A percentile compares a stretch with the other conserved stretches of the same genome.
phyloP scores from a whole-genome alignment of 2,888 invertebrate species.

The Argyresthia albistria region DNA sequence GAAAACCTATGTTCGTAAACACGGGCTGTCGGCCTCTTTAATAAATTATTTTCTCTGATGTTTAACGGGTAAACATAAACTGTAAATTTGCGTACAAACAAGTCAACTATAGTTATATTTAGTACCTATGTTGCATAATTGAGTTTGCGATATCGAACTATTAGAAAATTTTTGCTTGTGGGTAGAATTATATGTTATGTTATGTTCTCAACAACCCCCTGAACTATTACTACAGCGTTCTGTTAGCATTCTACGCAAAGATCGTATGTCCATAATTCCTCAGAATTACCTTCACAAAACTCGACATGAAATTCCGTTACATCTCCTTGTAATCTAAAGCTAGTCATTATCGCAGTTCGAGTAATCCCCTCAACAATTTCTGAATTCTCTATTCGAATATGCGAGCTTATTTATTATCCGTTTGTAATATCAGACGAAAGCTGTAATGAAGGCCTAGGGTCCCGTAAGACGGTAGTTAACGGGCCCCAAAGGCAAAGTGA shows the following conservation, averaged over 20 bases:
- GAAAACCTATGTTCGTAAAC: conserved; percentile 8
- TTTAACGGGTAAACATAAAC: background rate
- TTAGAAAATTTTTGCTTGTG: too few relatives aligned
- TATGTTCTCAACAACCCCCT: too few relatives aligned
- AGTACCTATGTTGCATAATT: too few relatives aligned
- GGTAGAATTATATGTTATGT: too few relatives aligned
- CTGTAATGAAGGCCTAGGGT: conserved; percentile 57
- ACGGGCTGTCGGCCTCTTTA: conserved; percentile 5
- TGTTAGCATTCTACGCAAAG: background rate
- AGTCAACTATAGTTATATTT: too few relatives aligned
- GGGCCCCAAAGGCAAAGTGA: conserved; percentile 34
- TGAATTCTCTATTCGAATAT: conserved; percentile 5
- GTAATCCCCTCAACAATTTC: background rate
- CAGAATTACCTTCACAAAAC: background rate
- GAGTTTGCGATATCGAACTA: too few relatives aligned
- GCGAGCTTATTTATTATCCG: conserved; percentile 40
- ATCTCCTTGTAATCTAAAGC: background rate
- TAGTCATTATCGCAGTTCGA: background rate
- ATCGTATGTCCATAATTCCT: background rate
- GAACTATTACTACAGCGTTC: background rate
- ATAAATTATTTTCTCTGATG: conserved; percentile 5
- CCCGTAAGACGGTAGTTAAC: conserved; percentile 57
- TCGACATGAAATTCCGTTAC: background rate
- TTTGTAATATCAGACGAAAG: conserved; percentile 60
- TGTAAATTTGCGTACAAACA: background rate